Evolutionary conservation across 2,797 vertebrate species (phyloP), one percentile per base, ranked within the genome.

Genomic region (Gambelia wislizenii): DNA sequence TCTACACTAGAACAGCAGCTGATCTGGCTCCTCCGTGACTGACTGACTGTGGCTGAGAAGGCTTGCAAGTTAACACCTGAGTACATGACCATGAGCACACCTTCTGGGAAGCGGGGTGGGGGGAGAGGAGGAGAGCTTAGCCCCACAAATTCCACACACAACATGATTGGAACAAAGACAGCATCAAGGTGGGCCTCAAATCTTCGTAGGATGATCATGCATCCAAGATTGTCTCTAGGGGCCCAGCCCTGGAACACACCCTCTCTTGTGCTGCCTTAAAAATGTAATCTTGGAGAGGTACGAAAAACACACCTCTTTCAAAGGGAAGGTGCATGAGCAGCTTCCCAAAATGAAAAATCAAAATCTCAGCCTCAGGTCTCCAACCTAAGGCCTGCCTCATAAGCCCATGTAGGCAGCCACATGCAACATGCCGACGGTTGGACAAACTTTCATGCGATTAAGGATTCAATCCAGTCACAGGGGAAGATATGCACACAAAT

Each of bases 1-100:
- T 98, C 95, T 94, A 96, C 96, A 93, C 95, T 95, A 94, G 97
- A 98, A 98, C 98, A 98, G 97, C 98, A 98, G 97, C 98, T 98
- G 98, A 98, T 97, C 97, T 93, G 97, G 96, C 98, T 97, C 97
- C 96, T 95, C 93, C 97, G 97, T 97, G 95, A 96, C 93, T 97
- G 95, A 96, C 93, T 95, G 95, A 94, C 95, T 92, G 91, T 75
- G 72, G 94, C 96, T 88, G 89, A 95, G 96, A 95, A 94, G 95
- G 96, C 96, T 95, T 97, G 94, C 93, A 96, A 64, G 78, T n/a
- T 67, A 80, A 93, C 97, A 98, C 97, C 97, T 97, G 97, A 97
- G 96, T 96, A 95, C 95, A 96, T 95, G 95, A 96, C 96, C 95
- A 93, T 1, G 22, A 76, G 39, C 74, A 93, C 94, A 96, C 87